Base-by-base conservation (phyloP, 2,797 vertebrate genomes). In the Sphenodon punctatus region DNA sequence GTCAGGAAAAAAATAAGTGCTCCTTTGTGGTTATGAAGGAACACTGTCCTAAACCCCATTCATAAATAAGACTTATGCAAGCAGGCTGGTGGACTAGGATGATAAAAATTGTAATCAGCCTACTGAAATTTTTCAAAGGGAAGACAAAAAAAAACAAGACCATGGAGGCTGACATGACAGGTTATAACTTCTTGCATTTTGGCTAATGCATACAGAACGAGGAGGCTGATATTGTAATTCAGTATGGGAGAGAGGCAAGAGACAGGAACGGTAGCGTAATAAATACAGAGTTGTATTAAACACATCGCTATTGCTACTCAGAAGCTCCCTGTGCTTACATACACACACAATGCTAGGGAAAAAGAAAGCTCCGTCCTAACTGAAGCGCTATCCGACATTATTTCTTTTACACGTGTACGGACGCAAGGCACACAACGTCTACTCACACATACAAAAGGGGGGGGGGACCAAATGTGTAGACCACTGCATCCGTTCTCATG, bases 161-260 rank as follows among this genome's bases (percentile, higher is more conserved):
- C 51, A 77, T 78, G 22, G 4, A 65, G 75, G 1, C 1, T 69
- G n/a, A 1, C 0, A 2, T 9, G 67, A 79, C 71, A 88, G 89
- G 58, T 19, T 58, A 74, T 17, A 41, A 56, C 85, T 85, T 68
- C 86, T 89, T 74, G 71, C 10, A 0, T 84, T 86, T 80, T 80
- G n/a, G 74, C 80, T 53, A 42, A 32, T 1, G 68, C 67, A 61
- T 64, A 74, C 84, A 23, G 51, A 90, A 65, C 41, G 64, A 72
- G 7, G 25, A 74, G 86, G 68, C 8, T 74, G 76, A 32, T 87
- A 46, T n/a, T 55, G 13, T 60, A 76, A 83, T 20, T 85, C 78
- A 80, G 49, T 59, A 38, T 16, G 38, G 49, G 73, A 53, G 58
- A 53, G 68, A 86, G 59, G 86, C 63, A 78, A 39, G 64, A 36